Conservation (phyloP, 1,140 invertebrate genomes). For the Plectrocnemia conspersa region DNA sequence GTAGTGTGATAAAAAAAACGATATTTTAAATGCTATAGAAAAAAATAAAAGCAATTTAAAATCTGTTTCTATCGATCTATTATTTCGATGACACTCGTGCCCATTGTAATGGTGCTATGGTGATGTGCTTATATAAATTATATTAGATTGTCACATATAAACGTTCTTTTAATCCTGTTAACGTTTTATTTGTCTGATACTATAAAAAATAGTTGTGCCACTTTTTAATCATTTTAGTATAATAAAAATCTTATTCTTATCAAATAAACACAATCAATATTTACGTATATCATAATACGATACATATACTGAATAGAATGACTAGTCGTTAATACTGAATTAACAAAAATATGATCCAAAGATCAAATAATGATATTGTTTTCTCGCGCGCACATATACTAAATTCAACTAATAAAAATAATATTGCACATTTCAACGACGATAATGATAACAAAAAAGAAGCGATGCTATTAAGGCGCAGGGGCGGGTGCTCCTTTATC, state of each 20-base stretch:
- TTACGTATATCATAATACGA: neutral
- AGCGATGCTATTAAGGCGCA: neutral
- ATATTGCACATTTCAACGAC: constrained; percentile 1
- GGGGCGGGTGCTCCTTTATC: constrained; percentile 22
- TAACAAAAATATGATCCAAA: constrained; percentile 1
- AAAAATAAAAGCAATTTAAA: no score
- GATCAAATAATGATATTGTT: neutral
- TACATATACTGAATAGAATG: no score
- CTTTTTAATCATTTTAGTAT: neutral
- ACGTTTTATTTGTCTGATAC: neutral
- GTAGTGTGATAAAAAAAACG: no score
- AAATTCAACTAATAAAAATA: neutral
- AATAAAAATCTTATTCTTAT: neutral
- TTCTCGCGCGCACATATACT: no score
- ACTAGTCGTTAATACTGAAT: neutral
- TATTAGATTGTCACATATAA: no score
- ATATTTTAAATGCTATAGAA: no score
- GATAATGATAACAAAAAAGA: neutral
- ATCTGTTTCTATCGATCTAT: no score
- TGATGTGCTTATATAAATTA: no score
- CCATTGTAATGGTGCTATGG: no score
- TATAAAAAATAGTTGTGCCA: neutral
- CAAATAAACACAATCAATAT: neutral
- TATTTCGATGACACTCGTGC: no score
- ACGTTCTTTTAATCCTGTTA: no score